Base-by-base conservation (phyloP, 2,888 invertebrate genomes). In the Acrocyrtus sp. region DNA sequence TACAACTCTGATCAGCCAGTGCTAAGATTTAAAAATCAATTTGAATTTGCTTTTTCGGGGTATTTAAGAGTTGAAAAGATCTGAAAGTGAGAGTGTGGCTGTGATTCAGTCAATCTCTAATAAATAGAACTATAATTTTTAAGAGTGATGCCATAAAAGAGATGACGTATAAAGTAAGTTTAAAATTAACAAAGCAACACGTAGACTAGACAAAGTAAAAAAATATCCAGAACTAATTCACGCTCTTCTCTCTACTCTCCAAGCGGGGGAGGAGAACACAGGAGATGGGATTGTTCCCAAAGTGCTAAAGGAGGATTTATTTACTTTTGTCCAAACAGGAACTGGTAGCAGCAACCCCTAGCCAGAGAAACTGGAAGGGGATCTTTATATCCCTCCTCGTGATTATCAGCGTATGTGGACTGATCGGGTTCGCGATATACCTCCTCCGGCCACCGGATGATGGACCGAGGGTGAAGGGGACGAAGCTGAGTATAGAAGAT, bases 351-450 rank as follows among this genome's bases (percentile, higher is more conserved):
- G 89, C 92, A 58, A 92, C 93, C 15, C 93, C 94, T 3, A 92
- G 90, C 77, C 91, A 95, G 84, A 88, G 95, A 77, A 96, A 97
- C 87, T 97, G 96, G 96, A 90, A 94, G 50, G 96, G 96, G 19
- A 96, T 97, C 82, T 91, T 93, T 81, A 96, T 96, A 80, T 95
- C 96, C 0, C 87, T 96, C 76, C 88, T 96, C 82, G 96, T 97
- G 80, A 96, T 96, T 81, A 90, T 93, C 22, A 91, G 92, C 29
- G 95, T 96, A 39, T 90, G 94, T 81, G 93, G 94, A 54, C 89
- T 95, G 81, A 95, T 96, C 80, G 91, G 96, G 80, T 92, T 94
- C 86, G 95, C 96, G 82, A 95, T 97, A 83, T 91, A 95, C 47
- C 87, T 96, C 76, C 90, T 96, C 70, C 94, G 95, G 15, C 96